Percentiles rank a stretch among this genome's conserved stretches.
Conservation (phyloP, 2,113 vertebrate species). For the Syrmaticus mikado region DNA sequence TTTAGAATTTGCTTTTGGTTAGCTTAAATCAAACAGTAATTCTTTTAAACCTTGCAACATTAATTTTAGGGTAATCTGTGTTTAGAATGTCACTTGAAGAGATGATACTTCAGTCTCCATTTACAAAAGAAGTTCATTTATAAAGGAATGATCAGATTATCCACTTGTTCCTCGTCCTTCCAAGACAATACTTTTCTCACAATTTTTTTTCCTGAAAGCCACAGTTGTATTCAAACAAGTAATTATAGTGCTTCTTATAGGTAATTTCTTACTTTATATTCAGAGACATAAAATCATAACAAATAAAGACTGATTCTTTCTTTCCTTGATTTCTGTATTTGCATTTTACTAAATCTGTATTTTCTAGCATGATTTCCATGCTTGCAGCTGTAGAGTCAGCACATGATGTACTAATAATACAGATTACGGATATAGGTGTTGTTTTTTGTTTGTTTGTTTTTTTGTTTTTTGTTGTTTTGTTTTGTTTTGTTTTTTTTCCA, state of each 20-base stretch:
- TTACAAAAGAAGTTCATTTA: neutral
- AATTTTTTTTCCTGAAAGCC: neutral
- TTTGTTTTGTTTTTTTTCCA: too few relatives aligned
- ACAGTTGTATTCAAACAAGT: neutral
- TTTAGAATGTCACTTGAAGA: neutral
- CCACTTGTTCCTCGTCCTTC: neutral
- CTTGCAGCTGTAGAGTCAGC: neutral
- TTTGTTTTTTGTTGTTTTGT: neutral
- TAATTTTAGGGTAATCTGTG: neutral
- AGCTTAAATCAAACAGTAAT: neutral
- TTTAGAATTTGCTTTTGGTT: neutral
- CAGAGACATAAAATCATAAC: neutral
- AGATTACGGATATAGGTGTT: neutral
- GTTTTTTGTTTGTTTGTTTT: neutral
- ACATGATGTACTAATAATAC: neutral
- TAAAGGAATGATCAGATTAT: neutral
- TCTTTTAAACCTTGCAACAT: neutral
- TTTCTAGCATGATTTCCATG: neutral
- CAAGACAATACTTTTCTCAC: neutral
- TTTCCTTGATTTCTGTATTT: neutral
- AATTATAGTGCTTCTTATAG: accelerated
- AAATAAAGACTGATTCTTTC: neutral
- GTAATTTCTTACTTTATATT: neutral
- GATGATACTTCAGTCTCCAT: neutral
- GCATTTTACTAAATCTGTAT: neutral